Conservation (phyloP, 2,888 invertebrate species). For the Cotesia congregata region DNA sequence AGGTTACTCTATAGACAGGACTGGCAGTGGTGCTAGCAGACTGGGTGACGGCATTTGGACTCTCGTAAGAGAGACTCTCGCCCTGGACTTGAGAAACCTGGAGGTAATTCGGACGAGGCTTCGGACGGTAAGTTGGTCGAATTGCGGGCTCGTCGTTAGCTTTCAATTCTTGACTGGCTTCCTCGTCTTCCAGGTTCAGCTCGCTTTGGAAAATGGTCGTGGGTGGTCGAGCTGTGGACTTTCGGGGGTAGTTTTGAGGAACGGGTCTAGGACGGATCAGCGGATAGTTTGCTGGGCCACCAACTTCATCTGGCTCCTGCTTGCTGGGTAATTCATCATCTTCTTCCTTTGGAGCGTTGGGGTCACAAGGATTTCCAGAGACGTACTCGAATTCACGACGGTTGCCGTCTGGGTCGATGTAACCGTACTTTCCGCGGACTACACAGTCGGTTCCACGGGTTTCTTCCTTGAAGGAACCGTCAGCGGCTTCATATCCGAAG, state of each 20-base stretch:
- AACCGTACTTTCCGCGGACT: conserved; percentile 89
- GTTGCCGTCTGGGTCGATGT: conserved; percentile 89
- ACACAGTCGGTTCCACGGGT: conserved; percentile 89
- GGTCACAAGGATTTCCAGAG: conserved; percentile 88
- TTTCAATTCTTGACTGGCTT: conserved; percentile 75
- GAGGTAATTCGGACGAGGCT: conserved; percentile 61
- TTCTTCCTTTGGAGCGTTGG: conserved; percentile 83
- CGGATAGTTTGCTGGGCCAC: conserved; percentile 76
- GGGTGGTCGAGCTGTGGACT: conserved; percentile 72
- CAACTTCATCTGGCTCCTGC: conserved; percentile 73
- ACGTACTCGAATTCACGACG: conserved; percentile 89
- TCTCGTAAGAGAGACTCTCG: conserved; percentile 57
- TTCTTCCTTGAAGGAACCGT: conserved; percentile 89
- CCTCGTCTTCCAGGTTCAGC: conserved; percentile 71
- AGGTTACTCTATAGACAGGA: conserved; percentile 69
- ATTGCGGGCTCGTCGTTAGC: conserved; percentile 74
- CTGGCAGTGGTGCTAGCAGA: conserved; percentile 68
- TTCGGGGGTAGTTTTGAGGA: conserved; percentile 70
- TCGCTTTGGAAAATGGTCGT: conserved; percentile 82
- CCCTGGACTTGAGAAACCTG: conserved; percentile 57
- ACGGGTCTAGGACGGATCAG: conserved; percentile 71
- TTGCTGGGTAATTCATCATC: conserved; percentile 72
- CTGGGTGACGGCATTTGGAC: conserved; percentile 73
- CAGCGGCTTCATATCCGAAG: conserved; percentile 84
- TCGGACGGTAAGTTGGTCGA: conserved; percentile 66